phyloP scores from a whole-genome alignment of 2,797 vertebrate genomes.

The Microctenopoma stevenorrisi region DNA sequence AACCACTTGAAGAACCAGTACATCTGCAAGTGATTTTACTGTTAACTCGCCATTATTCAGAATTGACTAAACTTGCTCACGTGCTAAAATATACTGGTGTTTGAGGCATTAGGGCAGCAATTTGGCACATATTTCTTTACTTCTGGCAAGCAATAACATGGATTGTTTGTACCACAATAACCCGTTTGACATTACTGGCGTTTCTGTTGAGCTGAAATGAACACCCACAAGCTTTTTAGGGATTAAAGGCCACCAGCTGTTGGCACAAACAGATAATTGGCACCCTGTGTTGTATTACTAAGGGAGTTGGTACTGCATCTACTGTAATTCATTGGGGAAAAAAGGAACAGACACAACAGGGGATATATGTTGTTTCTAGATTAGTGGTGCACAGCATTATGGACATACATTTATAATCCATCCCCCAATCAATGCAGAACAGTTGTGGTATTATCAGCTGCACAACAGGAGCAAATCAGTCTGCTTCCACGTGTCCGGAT shows the following conservation, averaged over 20 bases:
- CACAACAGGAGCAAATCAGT: constrained; percentile 22
- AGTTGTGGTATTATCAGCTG: constrained; percentile 20
- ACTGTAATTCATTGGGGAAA: constrained; percentile 5
- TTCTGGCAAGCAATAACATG: constrained; percentile 14
- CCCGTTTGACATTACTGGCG: constrained; percentile 29
- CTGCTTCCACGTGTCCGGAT: constrained; percentile 30
- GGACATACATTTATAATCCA: constrained; percentile 26
- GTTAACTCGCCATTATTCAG: constrained; percentile 13
- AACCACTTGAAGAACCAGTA: constrained; percentile 21
- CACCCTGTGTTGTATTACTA: constrained; percentile 23
- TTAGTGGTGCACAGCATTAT: constrained; percentile 17
- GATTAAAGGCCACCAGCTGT: constrained; percentile 56
- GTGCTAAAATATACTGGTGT: constrained; percentile 10
- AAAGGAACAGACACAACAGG: constrained; percentile 15
- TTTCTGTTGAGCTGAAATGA: constrained; percentile 45
- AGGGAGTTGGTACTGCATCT: constrained; percentile 16
- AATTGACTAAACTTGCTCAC: constrained; percentile 21
- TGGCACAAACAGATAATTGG: constrained; percentile 48
- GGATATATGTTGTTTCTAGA: constrained; percentile 19
- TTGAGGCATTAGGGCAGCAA: constrained; percentile 17
- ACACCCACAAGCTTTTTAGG: constrained; percentile 45
- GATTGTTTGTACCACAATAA: constrained; percentile 34
- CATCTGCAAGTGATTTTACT: constrained; percentile 39
- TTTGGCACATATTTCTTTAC: constrained; percentile 25
- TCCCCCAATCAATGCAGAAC: constrained; percentile 20